Percentiles rank a stretch among this genome's conserved stretches.
phyloP scores from a whole-genome alignment of 2,113 vertebrate species.

The Cygnus atratus region DNA sequence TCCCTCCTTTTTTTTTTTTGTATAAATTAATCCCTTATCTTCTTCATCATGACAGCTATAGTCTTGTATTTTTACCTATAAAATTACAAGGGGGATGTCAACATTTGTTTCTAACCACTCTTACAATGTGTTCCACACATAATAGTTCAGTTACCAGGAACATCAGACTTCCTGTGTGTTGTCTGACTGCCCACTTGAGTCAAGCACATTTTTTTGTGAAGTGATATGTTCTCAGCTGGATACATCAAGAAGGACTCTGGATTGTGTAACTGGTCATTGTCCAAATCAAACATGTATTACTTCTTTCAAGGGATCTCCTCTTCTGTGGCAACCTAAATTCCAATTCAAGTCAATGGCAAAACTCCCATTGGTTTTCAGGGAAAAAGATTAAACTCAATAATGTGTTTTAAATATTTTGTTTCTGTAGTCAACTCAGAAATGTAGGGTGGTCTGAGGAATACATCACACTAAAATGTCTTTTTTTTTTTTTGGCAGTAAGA shows the following conservation, averaged over 20 bases:
- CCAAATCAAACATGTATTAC: not conserved
- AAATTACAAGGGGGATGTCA: not conserved
- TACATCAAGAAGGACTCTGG: not conserved
- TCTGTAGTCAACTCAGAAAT: not conserved
- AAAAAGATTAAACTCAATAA: not conserved
- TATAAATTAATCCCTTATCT: not conserved
- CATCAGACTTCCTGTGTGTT: not conserved
- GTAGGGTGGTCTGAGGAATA: not conserved
- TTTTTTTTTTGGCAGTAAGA: rapidly evolving
- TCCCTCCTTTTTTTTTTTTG: not conserved
- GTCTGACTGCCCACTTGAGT: not conserved
- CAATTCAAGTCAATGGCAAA: not conserved
- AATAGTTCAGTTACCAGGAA: not conserved
- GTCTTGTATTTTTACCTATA: not conserved
- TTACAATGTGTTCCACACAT: not conserved
- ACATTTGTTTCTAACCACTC: not conserved
- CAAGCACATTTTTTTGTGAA: not conserved
- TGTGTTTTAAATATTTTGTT: not conserved
- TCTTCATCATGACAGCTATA: not conserved
- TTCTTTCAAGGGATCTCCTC: not conserved
- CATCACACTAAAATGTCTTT: not conserved
- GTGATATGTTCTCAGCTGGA: not conserved
- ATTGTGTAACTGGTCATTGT: not conserved
- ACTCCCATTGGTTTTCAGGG: not conserved
- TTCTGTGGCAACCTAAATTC: not conserved